Evolutionary conservation across 2,888 invertebrate genomes (phyloP).

Genomic region (Lithophane socia): DNA sequence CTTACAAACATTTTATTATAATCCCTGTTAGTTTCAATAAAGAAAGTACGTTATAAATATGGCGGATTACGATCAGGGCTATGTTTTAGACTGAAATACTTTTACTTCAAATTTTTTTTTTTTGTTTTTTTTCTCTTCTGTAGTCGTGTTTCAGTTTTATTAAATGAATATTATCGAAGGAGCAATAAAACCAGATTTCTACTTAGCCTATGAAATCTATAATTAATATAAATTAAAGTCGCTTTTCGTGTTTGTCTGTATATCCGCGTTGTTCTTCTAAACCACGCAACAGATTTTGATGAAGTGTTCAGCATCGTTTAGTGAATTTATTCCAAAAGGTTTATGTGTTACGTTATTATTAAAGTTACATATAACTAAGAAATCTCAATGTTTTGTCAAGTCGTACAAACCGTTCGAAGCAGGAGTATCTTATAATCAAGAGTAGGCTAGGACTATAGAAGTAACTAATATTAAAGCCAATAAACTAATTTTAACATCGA

Average conservation of each 20-base stretch:
- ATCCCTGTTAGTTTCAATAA: neutral
- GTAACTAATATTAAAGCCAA: neutral
- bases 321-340: too few relatives aligned
- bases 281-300: too few relatives aligned
- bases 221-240: too few relatives aligned
- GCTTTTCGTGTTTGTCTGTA: too few relatives aligned
- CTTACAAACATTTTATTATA: neutral
- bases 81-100: neutral
- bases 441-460: too few relatives aligned
- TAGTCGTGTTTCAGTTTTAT: neutral
- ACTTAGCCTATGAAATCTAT: too few relatives aligned
- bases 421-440: neutral
- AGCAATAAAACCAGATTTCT: neutral
- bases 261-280: too few relatives aligned
- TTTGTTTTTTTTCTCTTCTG: neutral
- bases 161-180: neutral
- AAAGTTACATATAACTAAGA: too few relatives aligned
- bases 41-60: neutral
- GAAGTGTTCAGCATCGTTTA: too few relatives aligned
- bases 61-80: neutral
- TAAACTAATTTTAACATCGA: neutral
- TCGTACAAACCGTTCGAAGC: too few relatives aligned
- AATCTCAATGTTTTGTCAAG: too few relatives aligned
- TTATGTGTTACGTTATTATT: too few relatives aligned
- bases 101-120: neutral